Conservation (phyloP, 2,113 vertebrate genomes). For the Oryzias curvinotus region DNA sequence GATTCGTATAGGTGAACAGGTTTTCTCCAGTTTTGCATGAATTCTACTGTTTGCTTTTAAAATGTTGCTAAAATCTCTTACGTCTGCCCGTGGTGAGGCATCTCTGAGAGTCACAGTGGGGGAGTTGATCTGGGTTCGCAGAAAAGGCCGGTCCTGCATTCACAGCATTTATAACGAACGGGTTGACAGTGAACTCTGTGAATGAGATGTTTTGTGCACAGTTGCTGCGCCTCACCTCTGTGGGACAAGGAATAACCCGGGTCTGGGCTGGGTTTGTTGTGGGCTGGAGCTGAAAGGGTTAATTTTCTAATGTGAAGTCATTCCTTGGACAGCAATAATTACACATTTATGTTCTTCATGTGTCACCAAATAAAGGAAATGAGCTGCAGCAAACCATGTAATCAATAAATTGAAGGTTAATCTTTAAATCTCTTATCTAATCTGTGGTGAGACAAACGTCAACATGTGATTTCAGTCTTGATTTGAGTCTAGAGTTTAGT, state of each 20-base stretch:
- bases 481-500: neutral
- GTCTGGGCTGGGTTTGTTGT: conserved; percentile 15
- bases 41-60: neutral
- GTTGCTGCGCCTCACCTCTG: conserved; percentile 53
- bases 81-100: conserved; percentile 23
- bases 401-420: conserved; percentile 10
- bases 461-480: conserved; percentile 8
- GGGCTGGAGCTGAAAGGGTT: conserved; percentile 67
- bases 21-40: neutral
- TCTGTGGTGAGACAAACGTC: conserved; percentile 6
- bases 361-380: neutral
- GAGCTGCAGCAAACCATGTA: neutral
- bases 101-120: conserved; percentile 7
- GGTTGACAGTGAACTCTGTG: no score
- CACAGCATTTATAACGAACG: no score
- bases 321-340: no score
- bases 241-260: conserved; percentile 60
- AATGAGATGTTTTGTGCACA: no score
- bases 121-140: conserved; percentile 69
- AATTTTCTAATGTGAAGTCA: neutral
- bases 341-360: no score
- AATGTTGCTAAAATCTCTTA: conserved; percentile 35
- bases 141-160: conserved; percentile 64
- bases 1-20: no score
- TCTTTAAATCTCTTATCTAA: conserved; percentile 58